Evolutionary conservation across 2,888 invertebrate species (phyloP).

Genomic region (Drosophila rellima): DNA sequence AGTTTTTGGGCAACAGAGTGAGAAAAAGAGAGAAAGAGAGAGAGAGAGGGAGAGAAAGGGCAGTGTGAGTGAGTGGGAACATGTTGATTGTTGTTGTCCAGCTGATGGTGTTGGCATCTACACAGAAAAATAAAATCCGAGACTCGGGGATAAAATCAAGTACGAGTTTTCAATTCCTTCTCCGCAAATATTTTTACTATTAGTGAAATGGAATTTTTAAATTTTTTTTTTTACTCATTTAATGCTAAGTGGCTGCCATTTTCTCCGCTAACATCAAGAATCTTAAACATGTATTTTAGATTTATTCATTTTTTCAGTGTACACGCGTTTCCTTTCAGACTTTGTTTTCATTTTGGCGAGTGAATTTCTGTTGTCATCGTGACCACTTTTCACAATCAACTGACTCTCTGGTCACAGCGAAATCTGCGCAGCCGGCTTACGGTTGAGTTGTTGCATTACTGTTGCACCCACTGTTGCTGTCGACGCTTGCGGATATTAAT

Average conservation of each 20-base stretch:
- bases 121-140: no score
- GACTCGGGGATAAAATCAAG: no score
- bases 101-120: conserved; percentile 19
- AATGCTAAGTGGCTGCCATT: no score
- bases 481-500: conserved; percentile 76
- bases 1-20: conserved; percentile 10
- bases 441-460: conserved; percentile 40
- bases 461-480: conserved; percentile 37
- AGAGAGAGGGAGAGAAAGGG: neutral
- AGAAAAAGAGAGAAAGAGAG: no score
- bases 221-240: no score
- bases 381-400: conserved; percentile 81
- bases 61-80: neutral
- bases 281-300: no score
- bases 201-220: no score
- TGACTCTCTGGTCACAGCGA: conserved; percentile 39
- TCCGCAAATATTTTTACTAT: no score
- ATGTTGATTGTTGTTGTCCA: conserved; percentile 25
- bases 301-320: no score
- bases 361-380: conserved; percentile 74
- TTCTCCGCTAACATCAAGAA: no score
- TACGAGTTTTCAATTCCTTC: no score
- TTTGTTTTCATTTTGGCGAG: conserved; percentile 77
- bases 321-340: conserved; percentile 48
- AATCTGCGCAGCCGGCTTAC: conserved; percentile 58